These are phyloP conservation scores for Laspeyria flexula DNA, from an alignment of 2,888 invertebrate species.

Conservation along the genomic window DNA sequence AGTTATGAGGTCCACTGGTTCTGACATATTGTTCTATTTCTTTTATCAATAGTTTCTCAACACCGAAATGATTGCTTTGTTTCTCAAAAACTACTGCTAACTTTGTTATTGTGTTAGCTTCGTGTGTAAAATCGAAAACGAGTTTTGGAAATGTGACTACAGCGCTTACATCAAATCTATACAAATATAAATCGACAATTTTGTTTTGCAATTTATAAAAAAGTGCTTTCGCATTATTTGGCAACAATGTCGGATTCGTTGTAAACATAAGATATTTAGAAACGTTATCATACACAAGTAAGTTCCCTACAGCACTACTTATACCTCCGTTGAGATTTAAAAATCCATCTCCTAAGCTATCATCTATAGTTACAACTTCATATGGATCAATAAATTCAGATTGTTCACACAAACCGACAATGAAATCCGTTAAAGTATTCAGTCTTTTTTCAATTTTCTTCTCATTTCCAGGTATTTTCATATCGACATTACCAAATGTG, in stretches of 20 bases:
- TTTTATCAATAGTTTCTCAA: constrained; percentile 5
- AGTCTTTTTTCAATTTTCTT: constrained; percentile 5
- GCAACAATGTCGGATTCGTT: not conserved
- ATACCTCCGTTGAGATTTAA: constrained; percentile 6
- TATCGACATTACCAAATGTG: constrained; percentile 29
- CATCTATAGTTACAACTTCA: constrained; percentile 6
- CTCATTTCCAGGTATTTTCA: constrained; percentile 1
- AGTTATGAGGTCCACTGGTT: not conserved
- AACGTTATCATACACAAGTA: constrained; percentile 4
- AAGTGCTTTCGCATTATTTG: constrained; percentile 10
- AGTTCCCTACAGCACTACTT: constrained; percentile 13
- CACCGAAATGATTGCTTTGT: constrained; percentile 9
- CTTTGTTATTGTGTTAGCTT: constrained; percentile 10
- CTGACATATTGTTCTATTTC: constrained; percentile 8
- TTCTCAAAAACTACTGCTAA: constrained; percentile 13
- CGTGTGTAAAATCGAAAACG: not conserved
- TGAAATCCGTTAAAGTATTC: not conserved
- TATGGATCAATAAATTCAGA: not conserved
- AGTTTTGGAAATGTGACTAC: constrained; percentile 20
- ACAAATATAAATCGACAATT: constrained; percentile 11
- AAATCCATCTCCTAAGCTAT: constrained; percentile 5
- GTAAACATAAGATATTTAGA: constrained; percentile 8
- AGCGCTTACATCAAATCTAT: constrained; percentile 11
- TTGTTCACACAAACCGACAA: not conserved
- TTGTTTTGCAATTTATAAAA: not conserved